Evolutionary conservation across 2,888 invertebrate species (phyloP).

Genomic region (Horisme vitalbata): DNA sequence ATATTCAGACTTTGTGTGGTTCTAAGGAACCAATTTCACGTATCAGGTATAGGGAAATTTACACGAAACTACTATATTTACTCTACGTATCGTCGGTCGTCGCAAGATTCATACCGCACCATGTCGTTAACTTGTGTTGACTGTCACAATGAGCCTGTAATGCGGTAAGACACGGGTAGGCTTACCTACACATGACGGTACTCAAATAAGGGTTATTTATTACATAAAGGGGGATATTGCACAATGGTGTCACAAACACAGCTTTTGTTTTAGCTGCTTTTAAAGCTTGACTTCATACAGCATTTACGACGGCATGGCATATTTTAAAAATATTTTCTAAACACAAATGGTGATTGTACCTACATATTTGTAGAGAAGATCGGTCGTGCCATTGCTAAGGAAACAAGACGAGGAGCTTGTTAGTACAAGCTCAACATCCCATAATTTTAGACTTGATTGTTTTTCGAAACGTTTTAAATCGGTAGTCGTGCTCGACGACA

Average conservation of each 20-base stretch:
- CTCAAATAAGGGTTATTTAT: constrained; percentile 49
- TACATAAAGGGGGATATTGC: constrained; percentile 45
- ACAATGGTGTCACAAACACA: constrained; percentile 36
- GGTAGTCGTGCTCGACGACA: constrained; percentile 46
- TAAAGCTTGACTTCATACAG: constrained; percentile 10
- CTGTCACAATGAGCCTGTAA: constrained; percentile 40
- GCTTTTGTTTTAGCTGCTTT: constrained; percentile 36
- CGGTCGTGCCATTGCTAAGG: constrained; percentile 4
- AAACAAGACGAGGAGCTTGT: constrained; percentile 14
- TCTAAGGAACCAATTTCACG: background rate
- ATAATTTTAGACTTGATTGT: constrained; percentile 34
- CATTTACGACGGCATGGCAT: constrained; percentile 3
- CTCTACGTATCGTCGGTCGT: constrained; percentile 19
- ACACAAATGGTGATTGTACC: no score
- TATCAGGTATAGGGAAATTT: background rate
- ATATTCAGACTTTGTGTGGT: no score
- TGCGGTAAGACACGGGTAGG: constrained; percentile 37
- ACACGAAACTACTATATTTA: constrained; percentile 12
- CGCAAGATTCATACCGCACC: constrained; percentile 29
- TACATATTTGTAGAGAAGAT: background rate
- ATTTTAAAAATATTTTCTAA: no score
- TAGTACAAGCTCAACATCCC: constrained; percentile 10
- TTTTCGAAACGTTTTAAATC: constrained; percentile 44
- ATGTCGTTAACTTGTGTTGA: constrained; percentile 48
- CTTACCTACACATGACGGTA: constrained; percentile 48